A percentile compares a stretch with the other conserved stretches of the same genome.
Conservation (phyloP, 2,113 vertebrate species). For the Petromus typicus region DNA sequence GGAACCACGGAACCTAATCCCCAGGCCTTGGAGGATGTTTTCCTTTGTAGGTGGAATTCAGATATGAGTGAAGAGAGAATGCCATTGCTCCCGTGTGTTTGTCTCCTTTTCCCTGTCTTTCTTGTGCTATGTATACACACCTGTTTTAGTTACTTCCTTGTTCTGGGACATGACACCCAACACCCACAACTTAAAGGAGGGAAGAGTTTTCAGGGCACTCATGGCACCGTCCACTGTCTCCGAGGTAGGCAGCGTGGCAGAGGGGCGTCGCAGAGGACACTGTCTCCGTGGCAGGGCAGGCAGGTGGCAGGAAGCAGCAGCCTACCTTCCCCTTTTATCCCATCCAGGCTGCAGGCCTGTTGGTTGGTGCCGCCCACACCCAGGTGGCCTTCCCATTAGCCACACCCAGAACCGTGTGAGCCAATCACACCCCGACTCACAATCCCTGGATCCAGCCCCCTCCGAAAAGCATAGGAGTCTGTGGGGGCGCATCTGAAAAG, state of each 20-base stretch:
- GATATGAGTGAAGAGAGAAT: background rate
- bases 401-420: background rate
- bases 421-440: background rate
- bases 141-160: background rate
- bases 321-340: background rate
- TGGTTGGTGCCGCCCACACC: background rate
- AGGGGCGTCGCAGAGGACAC: background rate
- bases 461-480: background rate
- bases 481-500: background rate
- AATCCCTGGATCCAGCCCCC: background rate
- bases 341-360: background rate
- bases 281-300: background rate
- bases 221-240: background rate
- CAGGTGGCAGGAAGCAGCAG: background rate
- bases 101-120: background rate
- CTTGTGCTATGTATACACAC: background rate
- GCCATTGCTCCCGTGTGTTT: background rate
- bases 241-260: background rate
- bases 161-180: background rate
- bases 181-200: background rate
- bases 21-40: background rate
- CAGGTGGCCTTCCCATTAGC: background rate
- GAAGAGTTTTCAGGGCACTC: background rate
- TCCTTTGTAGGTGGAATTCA: background rate
- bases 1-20: no score